Evolutionary conservation across 2,797 vertebrate genomes (phyloP).

Genomic region (Myiotriccus ornatus): DNA sequence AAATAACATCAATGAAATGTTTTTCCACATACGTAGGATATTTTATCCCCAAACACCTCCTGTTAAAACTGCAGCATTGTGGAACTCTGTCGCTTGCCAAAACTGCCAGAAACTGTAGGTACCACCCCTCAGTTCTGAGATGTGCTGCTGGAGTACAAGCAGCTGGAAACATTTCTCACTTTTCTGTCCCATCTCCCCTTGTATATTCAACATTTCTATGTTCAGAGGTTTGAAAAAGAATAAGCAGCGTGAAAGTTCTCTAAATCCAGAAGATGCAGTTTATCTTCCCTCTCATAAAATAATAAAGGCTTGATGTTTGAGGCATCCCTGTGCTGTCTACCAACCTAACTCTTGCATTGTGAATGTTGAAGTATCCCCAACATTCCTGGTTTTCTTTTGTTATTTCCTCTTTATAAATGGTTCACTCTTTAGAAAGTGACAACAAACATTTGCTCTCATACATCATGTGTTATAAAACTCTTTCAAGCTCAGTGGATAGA

Average conservation of each 20-base stretch:
- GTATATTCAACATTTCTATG: neutral
- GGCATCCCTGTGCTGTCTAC: accelerated
- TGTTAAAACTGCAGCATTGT: neutral
- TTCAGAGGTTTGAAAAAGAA: neutral
- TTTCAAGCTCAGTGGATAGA: neutral
- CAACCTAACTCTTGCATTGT: accelerated
- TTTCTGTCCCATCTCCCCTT: neutral
- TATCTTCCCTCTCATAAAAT: neutral
- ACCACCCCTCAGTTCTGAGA: neutral
- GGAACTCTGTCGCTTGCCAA: neutral
- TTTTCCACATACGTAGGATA: accelerated
- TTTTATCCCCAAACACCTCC: neutral
- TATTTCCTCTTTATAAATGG: neutral
- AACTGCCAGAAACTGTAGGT: neutral
- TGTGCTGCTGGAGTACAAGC: neutral
- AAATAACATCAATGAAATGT: neutral
- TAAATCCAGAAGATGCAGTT: neutral
- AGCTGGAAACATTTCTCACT: neutral
- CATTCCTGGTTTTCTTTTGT: neutral
- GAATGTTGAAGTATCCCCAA: neutral
- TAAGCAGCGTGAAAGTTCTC: neutral
- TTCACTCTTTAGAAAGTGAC: neutral
- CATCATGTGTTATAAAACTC: accelerated
- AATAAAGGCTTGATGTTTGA: neutral
- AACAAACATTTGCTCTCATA: neutral